Base-by-base conservation (phyloP, 1,140 invertebrate species). In the Drosophila sucinea region DNA sequence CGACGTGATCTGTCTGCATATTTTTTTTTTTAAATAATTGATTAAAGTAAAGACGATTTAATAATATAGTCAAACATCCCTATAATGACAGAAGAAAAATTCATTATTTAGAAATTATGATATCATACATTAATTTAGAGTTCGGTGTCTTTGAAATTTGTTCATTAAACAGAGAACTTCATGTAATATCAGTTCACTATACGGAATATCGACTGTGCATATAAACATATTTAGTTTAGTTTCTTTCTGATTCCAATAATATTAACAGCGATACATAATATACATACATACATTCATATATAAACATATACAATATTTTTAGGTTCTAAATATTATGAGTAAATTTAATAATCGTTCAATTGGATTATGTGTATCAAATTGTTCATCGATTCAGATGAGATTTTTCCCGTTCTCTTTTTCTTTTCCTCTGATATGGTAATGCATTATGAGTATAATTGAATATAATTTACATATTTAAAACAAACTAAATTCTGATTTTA, bases 381-480 rank as follows among this genome's bases (percentile, higher is more conserved):
- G 47, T 44, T 10, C 54, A 23, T 56, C 27, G 67, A 56, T 78
- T 77, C 27, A 3, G 3, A 51, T 60, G 41, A 70, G 81, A 79
- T 79, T 67, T 35, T 35, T 35, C 57, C 51, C 38, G 69, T 33
- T 41, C 47, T 40, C 62, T 30, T 64, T 32, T 68, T 30, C 6
- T 58, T 35, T 54, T 54, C 7, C 4, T 8, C 67, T 85, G 81
- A 86, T 85, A 85, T 85, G 82, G 35, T 85, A 35, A 58, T 58
- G 68, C 58, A 62, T 47, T 38, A 8, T 40, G 17, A 17, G 17
- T 17, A 38, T 25, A 44, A 17, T 47, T 60, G 33, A 32, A 35
- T 76, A 76, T 76, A 76, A 76, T 76, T 64, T 78, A 79, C 75
- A 79, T 10, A 66, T 54, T 75, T 17, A 69, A 76, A 74, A 44